Evolutionary conservation across 2,797 vertebrate species (phyloP), one percentile per base, ranked within the genome.

Genomic region (Selene dorsalis): DNA sequence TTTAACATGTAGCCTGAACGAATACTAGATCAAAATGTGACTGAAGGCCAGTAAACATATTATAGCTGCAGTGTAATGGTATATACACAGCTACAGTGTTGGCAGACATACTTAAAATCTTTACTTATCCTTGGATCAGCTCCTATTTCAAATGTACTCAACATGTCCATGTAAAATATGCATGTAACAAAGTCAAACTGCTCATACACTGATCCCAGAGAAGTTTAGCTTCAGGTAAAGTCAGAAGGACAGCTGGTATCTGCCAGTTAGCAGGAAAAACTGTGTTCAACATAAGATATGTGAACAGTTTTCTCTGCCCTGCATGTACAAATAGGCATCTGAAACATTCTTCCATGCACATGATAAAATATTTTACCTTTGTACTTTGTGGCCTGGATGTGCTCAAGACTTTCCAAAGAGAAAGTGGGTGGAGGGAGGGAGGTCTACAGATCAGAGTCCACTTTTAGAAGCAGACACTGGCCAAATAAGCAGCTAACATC

Each of bases 401-500:
- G 8, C 11, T 59, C 24, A 9, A 28, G 4, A 26, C 47, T 60
- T 20, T 60, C 52, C 28, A 69, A 50, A 61, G 26, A 26, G 50
- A 14, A 35, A 35, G 1, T 13, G 10, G 50, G 20, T 52, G 4
- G 39, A 62, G 20, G 3, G 22, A 82, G 77, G 22, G 68, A 50
- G 65, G 53, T 73, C 60, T 77, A 24, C 17, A 1, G 41, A 38
- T 22, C 39, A 43, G 28, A 67, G 43, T 52, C 68, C 72, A 84
- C 69, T 78, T 84, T 77, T 1, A 64, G 45, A 74, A 55, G 17
- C 71, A 50, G 0, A 64, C 28, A 38, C 0, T 1, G 55, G 74
- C 50, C 75, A 73, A 61, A 69, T 32, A 58, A 47, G 50, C 73
- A 50, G 38, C 47, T 35, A 50, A 70, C 77, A 77, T 87, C 84